Conservation (phyloP, 1,140 invertebrate genomes). For the Pogonomyrmex barbatus region DNA sequence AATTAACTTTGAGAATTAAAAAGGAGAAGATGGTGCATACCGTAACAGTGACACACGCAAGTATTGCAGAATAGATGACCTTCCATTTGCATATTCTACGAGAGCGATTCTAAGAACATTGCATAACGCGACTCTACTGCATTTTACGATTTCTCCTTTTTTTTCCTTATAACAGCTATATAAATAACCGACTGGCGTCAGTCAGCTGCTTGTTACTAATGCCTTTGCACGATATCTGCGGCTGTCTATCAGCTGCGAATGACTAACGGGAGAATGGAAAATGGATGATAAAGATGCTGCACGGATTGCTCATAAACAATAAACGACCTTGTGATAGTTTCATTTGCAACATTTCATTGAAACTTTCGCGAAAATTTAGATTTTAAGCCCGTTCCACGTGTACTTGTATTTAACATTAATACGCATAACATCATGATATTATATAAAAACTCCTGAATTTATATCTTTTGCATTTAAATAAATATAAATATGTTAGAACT, state of each 20-base stretch:
- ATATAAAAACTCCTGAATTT: background rate
- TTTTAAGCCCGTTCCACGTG: background rate
- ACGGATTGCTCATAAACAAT: slow-evolving; percentile 33
- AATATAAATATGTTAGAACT: background rate
- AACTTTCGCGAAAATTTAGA: background rate
- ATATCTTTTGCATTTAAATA: background rate
- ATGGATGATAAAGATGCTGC: slow-evolving; percentile 47
- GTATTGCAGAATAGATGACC: slow-evolving; percentile 45
- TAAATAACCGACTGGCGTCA: slow-evolving; percentile 60
- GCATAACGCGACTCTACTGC: slow-evolving; percentile 46
- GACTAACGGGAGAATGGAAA: slow-evolving; percentile 48
- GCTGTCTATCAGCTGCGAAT: slow-evolving; percentile 51
- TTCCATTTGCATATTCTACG: slow-evolving; percentile 61
- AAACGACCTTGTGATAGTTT: slow-evolving; percentile 59
- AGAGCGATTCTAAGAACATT: slow-evolving; percentile 56
- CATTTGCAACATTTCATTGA: slow-evolving; percentile 44
- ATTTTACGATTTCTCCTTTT: slow-evolving; percentile 61
- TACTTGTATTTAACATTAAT: background rate
- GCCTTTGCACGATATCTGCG: slow-evolving; percentile 47
- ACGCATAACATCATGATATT: background rate
- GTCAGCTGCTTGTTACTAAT: slow-evolving; percentile 59
- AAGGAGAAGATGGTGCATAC: slow-evolving; percentile 13
- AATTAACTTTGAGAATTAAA: slow-evolving; percentile 29
- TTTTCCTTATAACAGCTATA: slow-evolving; percentile 44
- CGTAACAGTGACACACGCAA: slow-evolving; percentile 52